Evolutionary conservation across 2,113 vertebrate genomes (phyloP).

Genomic region (Pheucticus melanocephalus): DNA sequence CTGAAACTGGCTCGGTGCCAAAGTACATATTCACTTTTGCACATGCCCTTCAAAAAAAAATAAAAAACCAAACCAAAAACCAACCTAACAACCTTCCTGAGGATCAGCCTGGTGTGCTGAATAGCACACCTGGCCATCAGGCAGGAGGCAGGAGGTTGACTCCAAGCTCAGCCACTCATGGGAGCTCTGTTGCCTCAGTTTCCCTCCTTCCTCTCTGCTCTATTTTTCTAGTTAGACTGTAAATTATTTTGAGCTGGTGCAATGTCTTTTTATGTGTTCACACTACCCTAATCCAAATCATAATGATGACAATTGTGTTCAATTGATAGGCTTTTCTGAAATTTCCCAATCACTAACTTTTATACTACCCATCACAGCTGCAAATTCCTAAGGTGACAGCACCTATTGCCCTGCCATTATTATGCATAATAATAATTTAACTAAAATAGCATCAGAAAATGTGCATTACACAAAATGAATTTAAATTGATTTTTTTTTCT

Average conservation of each 20-base stretch:
- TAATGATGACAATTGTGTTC: not conserved
- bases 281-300: not conserved
- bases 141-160: not conserved
- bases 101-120: not conserved
- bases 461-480: conserved; percentile 58
- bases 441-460: conserved; percentile 61
- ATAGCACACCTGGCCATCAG: not conserved
- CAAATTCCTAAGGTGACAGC: conserved; percentile 44
- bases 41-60: not conserved
- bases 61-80: too few species aligned
- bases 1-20: not conserved
- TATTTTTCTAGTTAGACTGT: not conserved
- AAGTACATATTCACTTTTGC: not conserved
- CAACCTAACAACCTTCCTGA: not conserved
- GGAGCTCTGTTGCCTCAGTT: not conserved
- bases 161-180: not conserved
- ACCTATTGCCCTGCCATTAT: conserved; percentile 55
- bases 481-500: conserved; percentile 63
- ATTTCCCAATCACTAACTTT: conserved; percentile 41
- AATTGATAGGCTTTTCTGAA: not conserved
- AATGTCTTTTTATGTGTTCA: not conserved
- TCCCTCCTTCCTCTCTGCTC: not conserved
- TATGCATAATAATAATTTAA: conserved; percentile 61
- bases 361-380: not conserved
- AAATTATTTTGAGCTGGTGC: not conserved